Evolutionary conservation across 2,113 vertebrate species (phyloP).

Genomic region (Tautogolabrus adspersus): DNA sequence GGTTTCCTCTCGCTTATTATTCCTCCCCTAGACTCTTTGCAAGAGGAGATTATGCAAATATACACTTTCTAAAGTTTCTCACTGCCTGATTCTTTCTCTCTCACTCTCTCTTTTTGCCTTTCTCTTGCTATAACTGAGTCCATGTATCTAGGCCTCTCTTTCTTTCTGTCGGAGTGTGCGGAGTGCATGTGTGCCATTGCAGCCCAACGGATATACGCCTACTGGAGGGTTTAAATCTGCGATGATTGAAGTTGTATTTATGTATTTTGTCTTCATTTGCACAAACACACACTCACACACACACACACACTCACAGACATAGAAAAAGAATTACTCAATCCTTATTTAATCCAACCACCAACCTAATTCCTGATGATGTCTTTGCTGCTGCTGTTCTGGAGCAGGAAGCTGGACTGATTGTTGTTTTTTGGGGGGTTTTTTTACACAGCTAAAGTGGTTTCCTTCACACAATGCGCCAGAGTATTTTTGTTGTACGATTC

Average conservation of each 20-base stretch:
- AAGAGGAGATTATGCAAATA: conserved; percentile 79
- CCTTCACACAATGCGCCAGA: neutral
- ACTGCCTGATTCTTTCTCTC: conserved; percentile 30
- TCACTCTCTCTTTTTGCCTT: neutral
- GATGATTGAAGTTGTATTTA: conserved; percentile 39
- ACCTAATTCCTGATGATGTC: neutral
- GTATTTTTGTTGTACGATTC: neutral
- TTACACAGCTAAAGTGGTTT: neutral
- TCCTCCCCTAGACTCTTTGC: conserved; percentile 65
- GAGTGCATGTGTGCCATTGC: conserved; percentile 11
- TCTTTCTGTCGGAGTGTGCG: conserved; percentile 12
- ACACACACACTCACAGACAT: neutral
- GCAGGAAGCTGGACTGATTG: neutral
- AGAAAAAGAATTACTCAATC: conserved; percentile 2
- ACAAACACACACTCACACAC: neutral
- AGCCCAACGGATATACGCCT: conserved; percentile 16
- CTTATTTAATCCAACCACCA: conserved; percentile 15
- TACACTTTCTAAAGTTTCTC: conserved; percentile 68
- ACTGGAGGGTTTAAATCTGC: conserved; percentile 29
- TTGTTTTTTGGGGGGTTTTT: neutral
- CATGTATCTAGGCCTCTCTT: conserved; percentile 52
- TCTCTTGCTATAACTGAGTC: conserved; percentile 50
- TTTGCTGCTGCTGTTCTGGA: neutral
- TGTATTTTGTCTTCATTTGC: neutral
- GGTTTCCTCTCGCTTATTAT: conserved; percentile 70